Base-by-base conservation (phyloP, 2,888 invertebrate genomes). In the Leucoma salicis region DNA sequence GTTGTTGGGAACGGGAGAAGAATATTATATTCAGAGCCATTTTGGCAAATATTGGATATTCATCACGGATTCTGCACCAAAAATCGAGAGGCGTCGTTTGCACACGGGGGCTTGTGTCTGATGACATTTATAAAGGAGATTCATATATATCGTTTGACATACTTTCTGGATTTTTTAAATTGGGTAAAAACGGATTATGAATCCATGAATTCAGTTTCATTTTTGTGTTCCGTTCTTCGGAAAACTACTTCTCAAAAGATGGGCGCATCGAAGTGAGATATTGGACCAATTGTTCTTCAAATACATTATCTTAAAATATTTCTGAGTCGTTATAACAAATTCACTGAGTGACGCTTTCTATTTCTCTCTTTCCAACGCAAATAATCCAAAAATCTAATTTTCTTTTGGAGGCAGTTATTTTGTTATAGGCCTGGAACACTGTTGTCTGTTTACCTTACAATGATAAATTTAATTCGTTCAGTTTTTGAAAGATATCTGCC, bases 311-410 rank as follows among this genome's bases (percentile, higher is more conserved):
- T 31, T 38, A 41, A 49, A 54, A 57, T 47, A 53, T 60, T 55
- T 59, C 57, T 44, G 51, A 53, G 48, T 52, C 53, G 48, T 56
- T 58, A 25, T 58, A 58, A n/a, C n/a, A 57, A 58, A 57, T 48
- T 57, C 58, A 60, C 54, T 61, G 61, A 59, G 47, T 61, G 55
- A 60, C 58, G 45, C 51, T 56, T 60, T 56, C 57, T 60, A 55
- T 56, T 58, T 60, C 54, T 55, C 14, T 40, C 35, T 40, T 40
- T 21, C 40, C 40, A 40, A 40, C 21, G 34, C 35, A 35, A 57
- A 53, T 45, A 39, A 63, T 61, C 56, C 53, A 57, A 60, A 57
- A 60, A 58, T 55, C 49, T 52, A 57, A 53, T 63, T 56, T 62
- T 57, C 47, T 58, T 54, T 53, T 43, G 31, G 51, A 49, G 24